Evolutionary conservation across 1,140 invertebrate genomes (phyloP), one percentile per base, ranked within the genome.

Genomic region (Penaeus japonicus): DNA sequence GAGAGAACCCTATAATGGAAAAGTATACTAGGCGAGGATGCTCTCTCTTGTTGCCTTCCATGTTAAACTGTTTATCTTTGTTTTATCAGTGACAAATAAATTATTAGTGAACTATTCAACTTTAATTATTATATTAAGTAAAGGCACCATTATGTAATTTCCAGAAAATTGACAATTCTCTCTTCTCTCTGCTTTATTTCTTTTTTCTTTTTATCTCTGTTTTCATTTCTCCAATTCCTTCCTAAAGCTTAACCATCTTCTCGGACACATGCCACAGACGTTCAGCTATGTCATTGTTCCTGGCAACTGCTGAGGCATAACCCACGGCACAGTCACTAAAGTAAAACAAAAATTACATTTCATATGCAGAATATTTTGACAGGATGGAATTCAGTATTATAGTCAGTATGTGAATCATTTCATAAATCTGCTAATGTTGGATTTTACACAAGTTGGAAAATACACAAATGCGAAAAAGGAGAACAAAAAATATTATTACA

Each of bases 201-300:
- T 15, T 3, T n/a, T 20, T 20, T 65, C 3, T 17, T 15, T 30
- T 30, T 57, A 3, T 27, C 18, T 24, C 15, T 81, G 30, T 27
- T 24, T 17, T 15, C 55, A 62, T 15, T n/a, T 65, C 39, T 62
- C 18, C 32, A 62, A 5, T 57, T 77, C 57, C n/a, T 22, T 53
- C 22, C 1, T 47, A 47, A 47, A 89, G 77, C 24, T 84, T 77
- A 24, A 89, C 84, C 89, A 89, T 77, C 39, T 95, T 96, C 92
- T 95, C 95, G 93, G 96, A 97, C 22, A 96, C 95, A 81, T 93
- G 91, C 96, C 96, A 98, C 20, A 97, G 91, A 94, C 95, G 96
- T 86, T 93, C 92, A 1, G 94, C 94, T 59, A 94, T 91, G 35
- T 94, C 91, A 73, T 95, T 94, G 24, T 55, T 39, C 53, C 53